These are phyloP conservation scores for Acanthopleura granulata DNA, from an alignment of 2,888 invertebrate genomes.

Conservation along the genomic window DNA sequence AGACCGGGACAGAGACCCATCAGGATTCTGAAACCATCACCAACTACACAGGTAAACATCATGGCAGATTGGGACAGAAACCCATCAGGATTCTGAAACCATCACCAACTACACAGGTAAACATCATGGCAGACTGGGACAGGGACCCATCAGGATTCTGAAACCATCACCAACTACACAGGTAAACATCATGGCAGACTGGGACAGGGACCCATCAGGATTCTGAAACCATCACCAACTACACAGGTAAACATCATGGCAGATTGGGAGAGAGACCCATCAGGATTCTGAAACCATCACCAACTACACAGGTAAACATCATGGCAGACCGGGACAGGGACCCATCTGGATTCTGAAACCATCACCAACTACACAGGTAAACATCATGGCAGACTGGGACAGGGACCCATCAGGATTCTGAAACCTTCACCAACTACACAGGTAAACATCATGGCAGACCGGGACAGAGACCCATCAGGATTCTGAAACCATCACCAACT, in stretches of 20 bases:
- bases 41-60: no score
- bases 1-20: constrained; percentile 97
- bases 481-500: constrained; percentile 74
- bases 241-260: no score
- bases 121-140: constrained; percentile 99
- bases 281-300: constrained; percentile 82
- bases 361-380: no score
- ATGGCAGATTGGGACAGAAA: constrained; percentile 98
- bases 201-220: constrained; percentile 98
- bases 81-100: constrained; percentile 90
- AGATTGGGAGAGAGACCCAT: constrained; percentile 97
- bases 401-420: constrained; percentile 97
- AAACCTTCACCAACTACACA: constrained; percentile 17
- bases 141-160: constrained; percentile 97
- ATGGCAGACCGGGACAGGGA: constrained; percentile 98
- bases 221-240: constrained; percentile 74
- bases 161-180: constrained; percentile 18
- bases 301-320: no score
- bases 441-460: constrained; percentile 99
- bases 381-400: constrained; percentile 99
- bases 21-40: constrained; percentile 82
- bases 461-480: constrained; percentile 98
- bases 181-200: constrained; percentile 99
- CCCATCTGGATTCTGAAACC: constrained; percentile 90
- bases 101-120: no score